Evolutionary conservation across 2,797 vertebrate genomes (phyloP).

Genomic region (Sebastes dallii): DNA sequence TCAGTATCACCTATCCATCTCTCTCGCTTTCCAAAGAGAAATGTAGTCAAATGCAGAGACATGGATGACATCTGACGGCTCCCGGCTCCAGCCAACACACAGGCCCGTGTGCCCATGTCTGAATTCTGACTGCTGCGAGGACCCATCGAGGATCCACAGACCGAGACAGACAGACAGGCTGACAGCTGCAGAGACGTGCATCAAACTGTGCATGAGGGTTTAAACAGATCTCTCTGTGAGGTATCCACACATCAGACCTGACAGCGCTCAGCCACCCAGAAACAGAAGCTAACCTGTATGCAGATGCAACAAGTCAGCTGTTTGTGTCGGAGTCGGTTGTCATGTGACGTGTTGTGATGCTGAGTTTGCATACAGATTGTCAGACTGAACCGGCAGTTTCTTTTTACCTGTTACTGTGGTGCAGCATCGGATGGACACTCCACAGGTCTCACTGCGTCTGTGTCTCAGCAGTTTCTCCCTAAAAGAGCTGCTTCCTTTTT

Average conservation of each 20-base stretch:
- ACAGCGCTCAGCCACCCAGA: slow-evolving; percentile 12
- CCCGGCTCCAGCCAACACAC: background rate
- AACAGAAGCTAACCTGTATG: background rate
- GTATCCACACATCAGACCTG: slow-evolving; percentile 4
- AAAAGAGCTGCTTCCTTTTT: background rate
- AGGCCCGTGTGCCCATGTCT: background rate
- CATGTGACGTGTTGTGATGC: background rate
- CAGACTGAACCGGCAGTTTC: background rate
- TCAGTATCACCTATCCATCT: background rate
- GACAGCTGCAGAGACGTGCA: slow-evolving; percentile 13
- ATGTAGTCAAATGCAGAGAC: background rate
- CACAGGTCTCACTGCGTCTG: background rate
- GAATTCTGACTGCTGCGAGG: background rate
- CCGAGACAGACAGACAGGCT: slow-evolving; percentile 26
- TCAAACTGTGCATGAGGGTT: slow-evolving; percentile 8
- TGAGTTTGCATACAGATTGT: background rate
- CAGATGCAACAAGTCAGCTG: background rate
- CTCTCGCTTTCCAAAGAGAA: background rate
- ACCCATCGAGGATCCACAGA: background rate
- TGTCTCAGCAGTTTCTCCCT: background rate
- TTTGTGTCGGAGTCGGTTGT: background rate
- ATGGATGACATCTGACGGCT: slow-evolving; percentile 8
- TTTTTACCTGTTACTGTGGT: too few species aligned
- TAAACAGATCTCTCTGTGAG: background rate
- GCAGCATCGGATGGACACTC: too few species aligned